Evolutionary conservation across 2,113 vertebrate species (phyloP).

Genomic region (Numenius arquata): DNA sequence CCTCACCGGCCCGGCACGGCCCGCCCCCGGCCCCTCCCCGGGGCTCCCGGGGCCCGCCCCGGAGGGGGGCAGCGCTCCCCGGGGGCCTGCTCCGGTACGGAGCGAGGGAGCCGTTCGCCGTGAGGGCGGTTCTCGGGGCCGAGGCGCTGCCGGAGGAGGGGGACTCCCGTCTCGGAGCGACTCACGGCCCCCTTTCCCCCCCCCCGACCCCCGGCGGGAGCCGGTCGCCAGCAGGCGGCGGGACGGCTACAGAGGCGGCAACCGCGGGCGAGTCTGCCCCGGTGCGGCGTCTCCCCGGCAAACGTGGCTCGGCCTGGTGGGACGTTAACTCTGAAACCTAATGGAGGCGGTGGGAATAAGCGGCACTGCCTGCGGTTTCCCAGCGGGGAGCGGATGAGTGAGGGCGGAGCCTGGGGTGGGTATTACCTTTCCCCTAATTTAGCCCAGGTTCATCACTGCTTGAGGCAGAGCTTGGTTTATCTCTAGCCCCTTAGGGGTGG

Average conservation of each 20-base stretch:
- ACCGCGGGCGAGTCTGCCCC: background rate
- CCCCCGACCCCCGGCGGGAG: background rate
- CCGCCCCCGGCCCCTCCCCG: background rate
- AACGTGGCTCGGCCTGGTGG: accelerated
- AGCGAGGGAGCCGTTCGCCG: too few relatives aligned
- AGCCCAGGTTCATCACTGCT: background rate
- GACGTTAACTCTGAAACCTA: background rate
- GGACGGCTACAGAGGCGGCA: background rate
- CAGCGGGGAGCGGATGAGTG: background rate
- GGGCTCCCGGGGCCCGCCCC: background rate
- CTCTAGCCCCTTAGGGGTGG: background rate
- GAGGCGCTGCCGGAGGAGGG: background rate
- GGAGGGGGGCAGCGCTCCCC: background rate
- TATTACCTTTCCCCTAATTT: background rate
- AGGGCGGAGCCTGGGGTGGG: background rate
- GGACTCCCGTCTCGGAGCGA: too few relatives aligned
- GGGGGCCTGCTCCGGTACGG: background rate
- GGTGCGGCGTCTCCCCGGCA: background rate
- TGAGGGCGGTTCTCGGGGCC: background rate
- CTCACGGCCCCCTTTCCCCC: too few relatives aligned
- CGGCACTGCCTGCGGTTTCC: accelerated
- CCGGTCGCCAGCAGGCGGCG: too few relatives aligned
- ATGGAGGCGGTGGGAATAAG: background rate
- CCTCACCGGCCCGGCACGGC: background rate
- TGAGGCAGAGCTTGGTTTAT: background rate